A percentile compares a stretch with the other conserved stretches of the same genome.
Evolutionary conservation across 2,113 vertebrate species (phyloP).

Genomic region (Neopipo cinnamomea): DNA sequence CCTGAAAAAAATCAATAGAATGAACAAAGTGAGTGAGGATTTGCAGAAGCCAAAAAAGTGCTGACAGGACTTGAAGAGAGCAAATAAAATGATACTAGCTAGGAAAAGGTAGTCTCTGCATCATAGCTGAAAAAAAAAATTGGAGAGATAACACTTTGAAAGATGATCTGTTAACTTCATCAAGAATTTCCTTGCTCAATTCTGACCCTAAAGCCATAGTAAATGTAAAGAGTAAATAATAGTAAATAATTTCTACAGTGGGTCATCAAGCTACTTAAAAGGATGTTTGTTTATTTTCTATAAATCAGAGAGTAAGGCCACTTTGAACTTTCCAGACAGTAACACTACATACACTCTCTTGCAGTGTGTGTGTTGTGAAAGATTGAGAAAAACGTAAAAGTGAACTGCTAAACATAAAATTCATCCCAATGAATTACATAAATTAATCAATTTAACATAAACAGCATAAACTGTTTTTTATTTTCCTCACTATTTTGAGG

Average conservation of each 20-base stretch:
- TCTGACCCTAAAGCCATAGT: background rate
- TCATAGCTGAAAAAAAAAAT: background rate
- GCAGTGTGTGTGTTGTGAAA: background rate
- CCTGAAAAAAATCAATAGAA: background rate
- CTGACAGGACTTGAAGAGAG: background rate
- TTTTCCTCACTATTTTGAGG: background rate
- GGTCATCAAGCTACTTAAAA: background rate
- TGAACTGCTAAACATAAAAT: background rate
- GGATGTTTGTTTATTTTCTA: background rate
- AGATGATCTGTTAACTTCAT: background rate
- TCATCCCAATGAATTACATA: background rate
- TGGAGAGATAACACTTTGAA: background rate
- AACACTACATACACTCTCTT: background rate
- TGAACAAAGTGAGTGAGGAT: background rate
- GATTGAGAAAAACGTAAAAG: background rate
- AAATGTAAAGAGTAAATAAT: background rate
- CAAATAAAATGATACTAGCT: background rate
- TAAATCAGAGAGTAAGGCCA: background rate
- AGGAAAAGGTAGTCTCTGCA: background rate
- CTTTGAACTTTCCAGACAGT: background rate
- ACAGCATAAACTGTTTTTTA: background rate
- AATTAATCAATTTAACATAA: background rate
- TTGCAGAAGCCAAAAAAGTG: background rate
- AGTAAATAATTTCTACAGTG: background rate
- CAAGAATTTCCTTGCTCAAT: background rate